Evolutionary conservation across 2,797 vertebrate genomes (phyloP), one percentile per base, ranked within the genome.

Genomic region (Octomys mimax): DNA sequence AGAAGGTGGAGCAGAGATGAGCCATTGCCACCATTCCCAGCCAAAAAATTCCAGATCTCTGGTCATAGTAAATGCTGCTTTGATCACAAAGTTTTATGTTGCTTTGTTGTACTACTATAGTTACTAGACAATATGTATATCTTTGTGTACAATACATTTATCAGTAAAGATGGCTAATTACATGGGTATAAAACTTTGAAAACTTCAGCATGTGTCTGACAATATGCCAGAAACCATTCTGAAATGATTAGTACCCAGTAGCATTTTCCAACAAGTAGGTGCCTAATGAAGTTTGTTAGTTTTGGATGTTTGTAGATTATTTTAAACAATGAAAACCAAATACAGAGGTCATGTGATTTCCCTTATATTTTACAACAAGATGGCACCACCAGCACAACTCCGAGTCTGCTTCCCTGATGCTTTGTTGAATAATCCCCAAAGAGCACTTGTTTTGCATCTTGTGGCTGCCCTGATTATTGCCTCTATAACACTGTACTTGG

Each of bases 31-130:
- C 33, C 10, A 70, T 28, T 81, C 13, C 1, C 39, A 68, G 10
- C 66, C 61, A 36, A 77, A 39, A 39, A 89, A 84, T 36, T 71
- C 4, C 22, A 79, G 46, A 75, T 91, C 77, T 81, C 2, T 77
- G 10, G 77, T 13, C 59, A 88, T 84, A 94, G 31, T 64, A 59
- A 94, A 28, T 66, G 31, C 36, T 83, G 7, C 42, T 94, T 91
- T 36, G 49, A 36, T 81, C n/a, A 42, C 68, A 54, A 84, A 18
- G 11, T 81, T 91, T 62, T 52, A 2, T 28, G 26, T 16, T 80
- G 5, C 10, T 64, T 79, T 31, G 2, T 73, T 85, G 22, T 83
- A 9, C 5, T 84, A 52, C 14, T 42, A 61, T 39, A 66, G 9
- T 52, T 54, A n/a, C 4, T 46, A 78, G 61, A 89, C 10, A 42